Conservation (phyloP, 2,888 invertebrate species). For the Polyommatus icarus region DNA sequence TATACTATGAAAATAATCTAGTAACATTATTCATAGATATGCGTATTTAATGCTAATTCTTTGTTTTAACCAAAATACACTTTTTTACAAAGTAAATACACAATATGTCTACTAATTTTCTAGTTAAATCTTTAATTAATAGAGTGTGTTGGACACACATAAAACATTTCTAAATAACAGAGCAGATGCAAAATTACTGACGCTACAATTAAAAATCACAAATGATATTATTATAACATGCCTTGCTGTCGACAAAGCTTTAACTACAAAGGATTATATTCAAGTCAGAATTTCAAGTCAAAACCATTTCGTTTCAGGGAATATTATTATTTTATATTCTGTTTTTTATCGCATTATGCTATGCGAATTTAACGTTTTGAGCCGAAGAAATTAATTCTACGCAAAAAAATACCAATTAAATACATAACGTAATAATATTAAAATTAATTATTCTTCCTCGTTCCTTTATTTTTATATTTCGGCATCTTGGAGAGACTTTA, state of each 20-base stretch:
- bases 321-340: constrained; percentile 5
- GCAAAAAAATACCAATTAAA: background rate
- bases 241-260: background rate
- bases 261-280: background rate
- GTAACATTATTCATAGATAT: background rate
- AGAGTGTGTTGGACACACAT: background rate
- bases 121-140: background rate
- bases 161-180: background rate
- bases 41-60: background rate
- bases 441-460: background rate
- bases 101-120: background rate
- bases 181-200: background rate
- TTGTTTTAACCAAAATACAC: background rate
- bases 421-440: background rate
- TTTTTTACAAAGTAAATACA: background rate
- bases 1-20: constrained; percentile 3
- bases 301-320: background rate
- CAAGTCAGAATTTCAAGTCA: background rate
- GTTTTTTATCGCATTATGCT: background rate
- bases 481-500: background rate
- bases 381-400: background rate
- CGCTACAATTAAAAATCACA: background rate
- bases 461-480: background rate
- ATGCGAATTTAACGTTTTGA: background rate
- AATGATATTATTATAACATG: constrained; percentile 5